A percentile compares a stretch with the other conserved stretches of the same genome.
Evolutionary conservation across 23 tunicate genomes (phyloP).

Genomic region (Trididemnum miniatum): DNA sequence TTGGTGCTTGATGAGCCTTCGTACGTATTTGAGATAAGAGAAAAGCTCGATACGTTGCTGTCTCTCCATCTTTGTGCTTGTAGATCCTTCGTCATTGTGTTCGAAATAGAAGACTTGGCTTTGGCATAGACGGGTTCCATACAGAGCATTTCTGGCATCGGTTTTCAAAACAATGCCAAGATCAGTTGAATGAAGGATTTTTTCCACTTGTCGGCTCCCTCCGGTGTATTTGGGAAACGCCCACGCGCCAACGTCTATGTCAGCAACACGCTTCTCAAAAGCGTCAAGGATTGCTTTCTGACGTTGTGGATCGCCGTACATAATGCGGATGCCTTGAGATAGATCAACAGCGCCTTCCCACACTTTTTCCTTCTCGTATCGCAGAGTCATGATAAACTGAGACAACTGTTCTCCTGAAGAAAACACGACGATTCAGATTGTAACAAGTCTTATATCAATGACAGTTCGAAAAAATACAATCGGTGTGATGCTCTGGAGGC

Average conservation of each 20-base stretch:
- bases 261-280: background rate
- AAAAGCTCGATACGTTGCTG: slow-evolving; percentile 19
- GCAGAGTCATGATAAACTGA: background rate
- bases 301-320: background rate
- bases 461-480: too few relatives aligned
- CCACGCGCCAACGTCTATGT: background rate
- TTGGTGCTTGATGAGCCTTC: slow-evolving; percentile 8
- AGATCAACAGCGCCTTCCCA: slow-evolving; percentile 5
- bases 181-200: slow-evolving; percentile 27
- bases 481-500: too few relatives aligned
- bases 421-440: too few relatives aligned
- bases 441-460: too few relatives aligned
- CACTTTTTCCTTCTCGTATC: background rate
- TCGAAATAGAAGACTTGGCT: slow-evolving; percentile 41
- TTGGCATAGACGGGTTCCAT: slow-evolving; percentile 23
- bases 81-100: background rate
- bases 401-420: slow-evolving; percentile 12
- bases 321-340: slow-evolving; percentile 1
- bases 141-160: background rate
- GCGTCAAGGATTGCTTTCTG: slow-evolving; percentile 31
- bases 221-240: slow-evolving; percentile 12
- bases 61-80: slow-evolving; percentile 29
- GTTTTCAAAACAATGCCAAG: slow-evolving; percentile 31
- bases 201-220: background rate
- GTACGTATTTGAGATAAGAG: slow-evolving; percentile 24